These are phyloP conservation scores for Onychomys leucogaster DNA, from an alignment of 2,797 vertebrate genomes.

Conservation along the genomic window DNA sequence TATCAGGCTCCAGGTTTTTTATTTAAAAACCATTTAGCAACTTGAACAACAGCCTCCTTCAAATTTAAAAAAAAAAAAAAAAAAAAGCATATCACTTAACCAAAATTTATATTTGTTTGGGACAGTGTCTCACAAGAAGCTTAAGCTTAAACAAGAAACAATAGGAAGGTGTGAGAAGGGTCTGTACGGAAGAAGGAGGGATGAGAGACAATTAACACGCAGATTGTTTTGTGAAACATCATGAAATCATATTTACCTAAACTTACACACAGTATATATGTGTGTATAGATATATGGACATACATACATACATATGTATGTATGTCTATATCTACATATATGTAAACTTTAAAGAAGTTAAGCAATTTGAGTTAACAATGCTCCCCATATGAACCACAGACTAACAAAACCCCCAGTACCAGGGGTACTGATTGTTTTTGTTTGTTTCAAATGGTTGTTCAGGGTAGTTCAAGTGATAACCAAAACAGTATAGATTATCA, in stretches of 20 bases:
- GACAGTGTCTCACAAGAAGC: background rate
- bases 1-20: too few species aligned
- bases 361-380: background rate
- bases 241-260: background rate
- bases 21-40: too few species aligned
- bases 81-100: background rate
- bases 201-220: background rate
- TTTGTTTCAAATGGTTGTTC: background rate
- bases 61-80: background rate
- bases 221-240: background rate
- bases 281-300: background rate
- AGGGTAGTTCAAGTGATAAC: background rate
- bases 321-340: background rate
- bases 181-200: background rate
- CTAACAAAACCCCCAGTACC: background rate
- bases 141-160: background rate
- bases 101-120: slow-evolving; percentile 38
- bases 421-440: too few species aligned
- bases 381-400: background rate
- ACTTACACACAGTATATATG: background rate
- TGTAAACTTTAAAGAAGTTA: background rate
- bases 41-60: background rate
- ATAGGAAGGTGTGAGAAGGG: background rate
- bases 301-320: background rate
- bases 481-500: background rate